Percentiles rank a stretch among this genome's conserved stretches.
phyloP scores from a whole-genome alignment of 2,797 vertebrate genomes.

The Crocidura indochinensis region DNA sequence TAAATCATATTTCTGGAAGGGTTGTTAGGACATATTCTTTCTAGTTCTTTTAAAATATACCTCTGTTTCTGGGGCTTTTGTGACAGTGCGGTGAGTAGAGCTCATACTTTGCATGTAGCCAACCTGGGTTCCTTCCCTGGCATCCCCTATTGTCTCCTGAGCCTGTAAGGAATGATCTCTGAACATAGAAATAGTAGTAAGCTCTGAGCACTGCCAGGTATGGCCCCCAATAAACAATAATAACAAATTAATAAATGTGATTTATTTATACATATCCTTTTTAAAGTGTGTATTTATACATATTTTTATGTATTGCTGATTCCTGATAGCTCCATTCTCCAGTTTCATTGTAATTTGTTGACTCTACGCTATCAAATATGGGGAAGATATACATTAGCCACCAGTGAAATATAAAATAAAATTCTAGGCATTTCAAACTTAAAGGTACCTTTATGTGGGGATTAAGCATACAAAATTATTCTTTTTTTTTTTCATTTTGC shows the following conservation, averaged over 20 bases:
- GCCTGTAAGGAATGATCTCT: no score
- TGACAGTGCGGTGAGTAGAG: no score
- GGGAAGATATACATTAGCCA: neutral
- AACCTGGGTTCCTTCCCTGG: no score
- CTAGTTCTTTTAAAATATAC: neutral
- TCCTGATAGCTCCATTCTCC: neutral
- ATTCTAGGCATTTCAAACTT: neutral
- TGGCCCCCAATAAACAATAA: no score
- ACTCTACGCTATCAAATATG: neutral
- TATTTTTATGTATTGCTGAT: constrained; percentile 2
- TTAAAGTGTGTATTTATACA: no score
- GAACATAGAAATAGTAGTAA: no score
- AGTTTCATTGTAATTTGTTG: constrained; percentile 16
- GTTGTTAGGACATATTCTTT: neutral
- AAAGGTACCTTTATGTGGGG: neutral
- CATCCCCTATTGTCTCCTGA: no score
- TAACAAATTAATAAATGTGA: no score
- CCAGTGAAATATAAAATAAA: neutral
- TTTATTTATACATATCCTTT: no score
- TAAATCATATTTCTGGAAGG: neutral
- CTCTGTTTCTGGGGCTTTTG: neutral
- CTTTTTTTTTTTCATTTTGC: no score
- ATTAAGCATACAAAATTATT: constrained; percentile 7
- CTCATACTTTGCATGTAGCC: no score
- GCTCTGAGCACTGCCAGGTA: no score